A percentile compares a stretch with the other conserved stretches of the same genome.
Conservation (phyloP, 2,888 invertebrate genomes). For the Apamea epomidion region DNA sequence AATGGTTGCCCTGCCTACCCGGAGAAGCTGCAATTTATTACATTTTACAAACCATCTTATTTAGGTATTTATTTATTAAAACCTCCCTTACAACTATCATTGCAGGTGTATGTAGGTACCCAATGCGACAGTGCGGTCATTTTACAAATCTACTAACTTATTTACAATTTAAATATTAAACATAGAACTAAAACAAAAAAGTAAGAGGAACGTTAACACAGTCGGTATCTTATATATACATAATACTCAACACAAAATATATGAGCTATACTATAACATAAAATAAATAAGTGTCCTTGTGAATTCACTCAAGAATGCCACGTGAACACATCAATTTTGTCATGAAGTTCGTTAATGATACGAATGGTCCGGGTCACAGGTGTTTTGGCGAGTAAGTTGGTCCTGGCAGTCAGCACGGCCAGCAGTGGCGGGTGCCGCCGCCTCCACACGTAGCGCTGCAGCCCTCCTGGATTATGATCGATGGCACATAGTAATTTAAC, state of each 20-base stretch:
- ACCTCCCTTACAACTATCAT: no score
- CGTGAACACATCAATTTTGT: neutral
- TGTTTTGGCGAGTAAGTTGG: neutral
- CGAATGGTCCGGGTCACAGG: neutral
- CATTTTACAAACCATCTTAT: constrained; percentile 1
- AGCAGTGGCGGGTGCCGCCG: neutral
- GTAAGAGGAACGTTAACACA: no score
- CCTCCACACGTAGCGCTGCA: neutral
- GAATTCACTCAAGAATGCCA: neutral
- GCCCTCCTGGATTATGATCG: no score
- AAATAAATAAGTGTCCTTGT: neutral
- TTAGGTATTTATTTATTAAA: neutral
- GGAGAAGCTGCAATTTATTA: constrained; percentile 3
- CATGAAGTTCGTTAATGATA: neutral
- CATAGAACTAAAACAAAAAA: no score
- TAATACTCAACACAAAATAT: no score
- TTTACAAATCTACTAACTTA: no score
- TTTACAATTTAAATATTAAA: no score
- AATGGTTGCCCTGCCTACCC: neutral
- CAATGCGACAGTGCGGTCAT: no score
- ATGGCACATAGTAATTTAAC: no score
- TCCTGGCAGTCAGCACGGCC: neutral
- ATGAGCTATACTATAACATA: neutral
- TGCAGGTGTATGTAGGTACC: no score
- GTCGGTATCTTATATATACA: no score